Conservation (phyloP, 64 coral and sea anemone genomes). For the Montipora foliosa region DNA sequence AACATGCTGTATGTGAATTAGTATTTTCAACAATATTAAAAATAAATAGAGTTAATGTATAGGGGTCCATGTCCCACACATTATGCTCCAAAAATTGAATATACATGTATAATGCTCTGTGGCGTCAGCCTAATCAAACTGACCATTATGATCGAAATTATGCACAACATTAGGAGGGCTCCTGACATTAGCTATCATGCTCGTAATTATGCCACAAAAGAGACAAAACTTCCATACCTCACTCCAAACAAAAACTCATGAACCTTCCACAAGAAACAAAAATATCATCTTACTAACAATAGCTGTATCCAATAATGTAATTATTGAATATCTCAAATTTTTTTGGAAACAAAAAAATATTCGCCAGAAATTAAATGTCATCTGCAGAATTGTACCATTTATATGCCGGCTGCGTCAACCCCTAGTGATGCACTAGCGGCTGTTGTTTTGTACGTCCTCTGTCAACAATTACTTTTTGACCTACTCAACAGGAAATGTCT, state of each 20-base stretch:
- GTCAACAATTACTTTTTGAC: background rate
- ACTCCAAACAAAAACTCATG: no score
- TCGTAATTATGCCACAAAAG: background rate
- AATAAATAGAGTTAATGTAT: background rate
- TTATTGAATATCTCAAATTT: no score
- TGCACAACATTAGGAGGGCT: background rate
- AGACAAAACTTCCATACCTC: no score
- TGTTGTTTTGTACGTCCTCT: no score
- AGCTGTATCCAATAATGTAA: no score
- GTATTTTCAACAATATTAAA: constrained; percentile 14
- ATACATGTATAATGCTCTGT: background rate
- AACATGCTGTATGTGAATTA: background rate
- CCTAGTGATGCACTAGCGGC: no score
- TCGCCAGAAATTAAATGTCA: no score
- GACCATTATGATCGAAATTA: background rate
- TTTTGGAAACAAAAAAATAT: no score
- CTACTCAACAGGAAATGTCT: constrained; percentile 36
- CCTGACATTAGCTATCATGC: background rate
- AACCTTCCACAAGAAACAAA: no score
- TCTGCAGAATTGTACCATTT: no score
- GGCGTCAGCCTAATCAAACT: background rate
- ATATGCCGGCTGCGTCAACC: no score
- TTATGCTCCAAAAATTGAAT: background rate
- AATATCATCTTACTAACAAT: no score
- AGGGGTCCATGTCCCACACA: background rate